These are phyloP conservation scores for Tyria jacobaeae DNA, from an alignment of 2,888 invertebrate genomes.

Conservation along the genomic window DNA sequence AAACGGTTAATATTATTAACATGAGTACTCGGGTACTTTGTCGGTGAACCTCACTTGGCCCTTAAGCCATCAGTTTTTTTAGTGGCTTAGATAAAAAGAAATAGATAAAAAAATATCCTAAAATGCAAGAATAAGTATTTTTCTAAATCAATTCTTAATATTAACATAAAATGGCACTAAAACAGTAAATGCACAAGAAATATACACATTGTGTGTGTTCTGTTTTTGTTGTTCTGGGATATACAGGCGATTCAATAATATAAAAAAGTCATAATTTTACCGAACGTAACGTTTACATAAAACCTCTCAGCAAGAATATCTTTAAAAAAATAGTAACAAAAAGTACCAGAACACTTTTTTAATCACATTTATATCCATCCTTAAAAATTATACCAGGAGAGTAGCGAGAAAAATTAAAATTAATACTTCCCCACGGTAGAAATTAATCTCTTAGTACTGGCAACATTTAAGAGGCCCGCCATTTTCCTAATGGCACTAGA, in stretches of 20 bases:
- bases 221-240: too few relatives aligned
- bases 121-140: too few relatives aligned
- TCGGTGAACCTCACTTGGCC: too few relatives aligned
- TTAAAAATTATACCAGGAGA: slow-evolving; percentile 38
- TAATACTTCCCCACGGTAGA: slow-evolving; percentile 52
- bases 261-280: not conserved
- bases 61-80: too few relatives aligned
- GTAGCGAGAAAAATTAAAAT: slow-evolving; percentile 48
- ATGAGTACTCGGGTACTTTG: too few relatives aligned
- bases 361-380: slow-evolving; percentile 39
- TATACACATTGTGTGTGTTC: too few relatives aligned
- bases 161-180: too few relatives aligned
- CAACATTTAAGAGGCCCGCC: slow-evolving; percentile 69
- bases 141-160: too few relatives aligned
- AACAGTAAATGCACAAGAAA: too few relatives aligned
- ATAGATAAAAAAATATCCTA: too few relatives aligned
- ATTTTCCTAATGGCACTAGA: slow-evolving; percentile 74
- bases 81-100: too few relatives aligned
- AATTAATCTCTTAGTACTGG: slow-evolving; percentile 60
- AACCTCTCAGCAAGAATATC: slow-evolving; percentile 10
- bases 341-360: slow-evolving; percentile 31
- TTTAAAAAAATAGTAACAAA: slow-evolving; percentile 14
- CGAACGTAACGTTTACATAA: not conserved
- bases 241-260: not conserved
- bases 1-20: too few relatives aligned